Evolutionary conservation across 1,140 invertebrate genomes (phyloP), one percentile per base, ranked within the genome.

Genomic region (Elymnias hypermnestra): DNA sequence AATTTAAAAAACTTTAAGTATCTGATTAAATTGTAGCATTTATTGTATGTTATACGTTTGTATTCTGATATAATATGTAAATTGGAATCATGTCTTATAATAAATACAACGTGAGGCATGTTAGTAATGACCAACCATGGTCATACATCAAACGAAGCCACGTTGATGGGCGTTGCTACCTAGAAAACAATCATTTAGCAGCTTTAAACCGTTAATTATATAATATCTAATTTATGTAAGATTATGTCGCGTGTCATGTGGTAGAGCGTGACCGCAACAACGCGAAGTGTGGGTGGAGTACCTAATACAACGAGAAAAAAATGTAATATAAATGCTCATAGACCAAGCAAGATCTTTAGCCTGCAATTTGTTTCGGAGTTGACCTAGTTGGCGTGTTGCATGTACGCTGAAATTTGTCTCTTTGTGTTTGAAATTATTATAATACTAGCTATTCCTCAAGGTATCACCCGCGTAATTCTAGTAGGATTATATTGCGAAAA

Each of bases 201-300:
- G 4, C 14, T 48, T 48, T 18, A 46, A 45, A 41, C 38, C 23
- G 37, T 41, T 53, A 53, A 53, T 53, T 53, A 52, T 21, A 45
- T 14, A 25, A 36, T 36, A 29, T 45, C 14, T 31, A 29, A 35
- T 52, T 39, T 40, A 52, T 38, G 26, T 40, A 39, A 45, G 21
- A 37, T 15, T 6, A 45, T 52, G 42, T 52, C 49, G 49, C 49
- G 49, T 52, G 49, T 39, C 36, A 31, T 52, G 33, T 38, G 18
- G 6, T 18, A n/a, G 36, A 44, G 36, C 49, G 49, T 52, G 49
- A 52, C 49, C 49, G 19, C 36, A 45, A 40, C 49, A 41, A 45
- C 26, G 29, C 49, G 28, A 45, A 19, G 12, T 33, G 40, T 51
- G 23, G 42, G 41, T 39, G 48, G 37, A 40, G 37, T 7, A 39